Evolutionary conservation across 2,113 vertebrate species (phyloP), one percentile per base, ranked within the genome.

Genomic region (Pteropus alecto): DNA sequence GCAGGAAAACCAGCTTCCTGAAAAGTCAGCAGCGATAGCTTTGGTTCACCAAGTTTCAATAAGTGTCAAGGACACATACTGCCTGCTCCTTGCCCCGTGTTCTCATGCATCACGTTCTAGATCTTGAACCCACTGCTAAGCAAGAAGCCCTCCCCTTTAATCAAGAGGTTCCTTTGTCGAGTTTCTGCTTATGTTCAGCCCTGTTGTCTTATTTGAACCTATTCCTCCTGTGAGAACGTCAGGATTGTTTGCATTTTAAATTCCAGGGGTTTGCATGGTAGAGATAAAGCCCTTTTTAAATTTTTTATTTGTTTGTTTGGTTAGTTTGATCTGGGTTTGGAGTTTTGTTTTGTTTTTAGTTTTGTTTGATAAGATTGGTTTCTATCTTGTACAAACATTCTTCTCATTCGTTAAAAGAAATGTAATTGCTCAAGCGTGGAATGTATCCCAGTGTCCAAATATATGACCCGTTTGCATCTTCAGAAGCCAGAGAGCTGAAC

Each of bases 231-330:
- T 33, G 38, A 48, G 38, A 51, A 77, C 82, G 67, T 16, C 7
- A 87, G 67, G 30, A 95, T 90, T 54, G 84, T 76, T 95, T 93
- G 85, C 51, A 76, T 85, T 90, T 95, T 74, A 60, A 89, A 96
- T 92, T 85, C 92, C 73, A 65, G 74, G 86, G 15, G 70, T 91
- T 93, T 89, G 19, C 28, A 1, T 65, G 56, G 30, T 70, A 76
- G 30, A 90, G 67, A 94, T 26, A 65, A 96, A 61, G 65, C 30
- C 58, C 84, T 67, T 41, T 21, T 48, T 87, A 63, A 56, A n/a
- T 81, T 33, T 68, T 61, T 18, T 30, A 16, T 43, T 41, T 38
- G 77, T 26, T 83, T 63, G 18, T 28, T 83, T 58, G 7, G 51
- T 79, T 82, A 3, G 56, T 61, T 60, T 28, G 24, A 10, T 28